Evolutionary conservation across 2,888 invertebrate species (phyloP), one percentile per base, ranked within the genome.

Genomic region (Acrocyrtus sp.): DNA sequence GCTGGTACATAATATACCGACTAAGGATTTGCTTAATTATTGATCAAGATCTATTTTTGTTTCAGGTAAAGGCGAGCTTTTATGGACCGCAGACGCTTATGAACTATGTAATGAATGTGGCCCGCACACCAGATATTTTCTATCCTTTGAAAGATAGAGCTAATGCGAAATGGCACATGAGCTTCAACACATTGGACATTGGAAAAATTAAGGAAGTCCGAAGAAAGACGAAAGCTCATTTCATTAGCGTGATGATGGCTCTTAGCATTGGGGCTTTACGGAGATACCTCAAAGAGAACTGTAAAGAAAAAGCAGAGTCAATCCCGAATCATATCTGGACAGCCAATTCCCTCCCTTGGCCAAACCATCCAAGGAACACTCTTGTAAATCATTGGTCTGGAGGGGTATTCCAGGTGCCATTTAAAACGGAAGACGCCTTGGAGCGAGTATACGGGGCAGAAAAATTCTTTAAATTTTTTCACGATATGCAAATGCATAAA

Each of bases 351-450:
- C 60, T 77, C 0, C 75, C 75, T 1, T 77, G 77, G 77, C 77
- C 77, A 12, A 54, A 57, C 17, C 77, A 77, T 62, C 77, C 77
- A 2, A 51, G 69, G 34, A 48, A 45, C 4, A 62, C 45, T 1
- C 24, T 77, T 5, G 73, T 74, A 3, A 77, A 77, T 62, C 77
- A 77, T 43, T 77, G 77, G 77, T 65, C 69, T 51, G 77, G 77
- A 48, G 77, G 77, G 1, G 65, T 74, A 2, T 77, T 77, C 51
- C 67, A 69, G 43, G 65, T 77, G 17, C 77, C 77, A 1, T 77
- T 74, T 27, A 51, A 66, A 19, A 72, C 72, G 3, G 56, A 57
- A 10, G 66, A 77, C 48, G 41, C 77, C 3, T 39, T 74, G 26
- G 74, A 77, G 17, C 47, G 77, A 39, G 43, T 77, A 5, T 61